Evolutionary conservation across 2,888 invertebrate species (phyloP).

Genomic region (Mechanitis messenoides): DNA sequence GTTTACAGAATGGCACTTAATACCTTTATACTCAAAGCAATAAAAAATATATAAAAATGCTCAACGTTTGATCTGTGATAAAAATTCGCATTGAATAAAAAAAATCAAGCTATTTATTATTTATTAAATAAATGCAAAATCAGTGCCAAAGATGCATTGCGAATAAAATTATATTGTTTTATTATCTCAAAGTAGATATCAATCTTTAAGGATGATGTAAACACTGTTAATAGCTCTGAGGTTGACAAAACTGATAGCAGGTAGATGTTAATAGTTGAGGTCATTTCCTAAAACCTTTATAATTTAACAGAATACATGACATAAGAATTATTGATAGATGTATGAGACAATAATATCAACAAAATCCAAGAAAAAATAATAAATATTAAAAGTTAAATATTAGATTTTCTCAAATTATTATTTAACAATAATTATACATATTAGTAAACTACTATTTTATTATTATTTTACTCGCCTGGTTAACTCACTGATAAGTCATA

Average conservation of each 20-base stretch:
- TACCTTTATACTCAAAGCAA: constrained; percentile 50
- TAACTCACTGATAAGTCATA: no score
- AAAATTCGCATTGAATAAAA: constrained; percentile 45
- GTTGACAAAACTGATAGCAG: constrained; percentile 28
- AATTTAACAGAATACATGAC: constrained; percentile 33
- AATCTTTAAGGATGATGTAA: constrained; percentile 30
- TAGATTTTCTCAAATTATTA: constrained; percentile 8
- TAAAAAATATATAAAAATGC: constrained; percentile 61
- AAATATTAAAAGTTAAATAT: constrained; percentile 8
- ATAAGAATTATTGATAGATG: constrained; percentile 26
- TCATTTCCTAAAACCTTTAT: constrained; percentile 48
- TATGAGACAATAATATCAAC: constrained; percentile 18
- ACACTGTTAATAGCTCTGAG: constrained; percentile 42
- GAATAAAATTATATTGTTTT: constrained; percentile 38
- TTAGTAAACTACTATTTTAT: no score
- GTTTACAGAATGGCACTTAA: constrained; percentile 46
- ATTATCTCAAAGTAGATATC: constrained; percentile 19
- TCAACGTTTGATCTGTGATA: constrained; percentile 74
- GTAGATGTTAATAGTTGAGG: constrained; percentile 51
- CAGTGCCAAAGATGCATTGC: constrained; percentile 74
- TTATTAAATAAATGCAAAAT: constrained; percentile 64
- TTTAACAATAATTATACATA: no score
- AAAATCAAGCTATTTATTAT: constrained; percentile 54
- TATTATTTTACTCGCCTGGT: no score
- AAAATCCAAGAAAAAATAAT: constrained; percentile 15